A percentile compares a stretch with the other conserved stretches of the same genome.
phyloP scores from a whole-genome alignment of 1,140 invertebrate genomes.

The Drosophila carrolli region DNA sequence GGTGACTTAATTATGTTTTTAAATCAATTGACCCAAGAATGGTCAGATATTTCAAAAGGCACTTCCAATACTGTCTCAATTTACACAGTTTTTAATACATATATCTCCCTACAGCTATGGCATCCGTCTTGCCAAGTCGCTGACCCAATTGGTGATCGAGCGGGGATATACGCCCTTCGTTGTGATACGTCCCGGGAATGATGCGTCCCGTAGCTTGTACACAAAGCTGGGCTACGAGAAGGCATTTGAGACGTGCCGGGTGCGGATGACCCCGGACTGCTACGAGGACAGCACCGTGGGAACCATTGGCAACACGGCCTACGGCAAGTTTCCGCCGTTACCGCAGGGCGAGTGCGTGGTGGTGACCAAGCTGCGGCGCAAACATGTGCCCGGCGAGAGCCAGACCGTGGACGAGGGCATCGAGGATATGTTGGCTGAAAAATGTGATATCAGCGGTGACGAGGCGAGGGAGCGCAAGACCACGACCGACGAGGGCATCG shows the following conservation, averaged over 20 bases:
- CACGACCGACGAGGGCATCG: conserved; percentile 81
- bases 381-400: conserved; percentile 69
- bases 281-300: conserved; percentile 73
- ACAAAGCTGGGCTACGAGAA: conserved; percentile 91
- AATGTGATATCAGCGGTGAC: conserved; percentile 84
- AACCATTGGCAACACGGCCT: conserved; percentile 69
- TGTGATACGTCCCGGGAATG: conserved; percentile 93
- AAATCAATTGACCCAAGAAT: too few species aligned
- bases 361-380: conserved; percentile 41
- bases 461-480: conserved; percentile 77
- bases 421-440: conserved; percentile 84
- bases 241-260: conserved; percentile 90
- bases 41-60: too few species aligned
- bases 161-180: conserved; percentile 93
- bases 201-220: conserved; percentile 92
- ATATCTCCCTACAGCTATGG: conserved; percentile 85
- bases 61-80: background rate
- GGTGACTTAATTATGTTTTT: too few species aligned
- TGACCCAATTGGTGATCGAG: conserved; percentile 89
- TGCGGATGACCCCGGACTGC: conserved; percentile 88
- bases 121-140: conserved; percentile 88
- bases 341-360: conserved; percentile 68
- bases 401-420: conserved; percentile 77
- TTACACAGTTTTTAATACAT: background rate
- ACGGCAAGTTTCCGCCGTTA: conserved; percentile 73